These are phyloP conservation scores for Acleris laterana DNA, from an alignment of 2,888 invertebrate genomes.

Conservation along the genomic window DNA sequence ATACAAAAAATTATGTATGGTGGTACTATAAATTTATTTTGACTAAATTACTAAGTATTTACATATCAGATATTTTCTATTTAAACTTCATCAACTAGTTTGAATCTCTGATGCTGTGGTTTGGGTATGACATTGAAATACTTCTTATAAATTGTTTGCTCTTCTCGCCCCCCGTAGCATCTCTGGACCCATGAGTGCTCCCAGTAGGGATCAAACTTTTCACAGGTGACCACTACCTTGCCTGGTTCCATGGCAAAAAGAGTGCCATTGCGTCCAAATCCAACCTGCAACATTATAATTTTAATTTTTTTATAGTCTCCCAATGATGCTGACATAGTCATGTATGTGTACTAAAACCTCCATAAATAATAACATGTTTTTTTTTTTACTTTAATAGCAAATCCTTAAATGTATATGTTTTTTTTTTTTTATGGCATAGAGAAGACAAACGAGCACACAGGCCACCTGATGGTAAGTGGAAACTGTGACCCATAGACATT, in stretches of 20 bases:
- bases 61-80: constrained; percentile 31
- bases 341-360: too few relatives aligned
- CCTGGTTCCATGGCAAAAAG: constrained; percentile 92
- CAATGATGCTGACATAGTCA: too few relatives aligned
- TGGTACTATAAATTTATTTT: constrained; percentile 8
- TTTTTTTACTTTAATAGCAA: too few relatives aligned
- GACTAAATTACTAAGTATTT: constrained; percentile 22
- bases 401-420: too few relatives aligned
- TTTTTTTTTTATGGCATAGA: too few relatives aligned
- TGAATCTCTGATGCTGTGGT: constrained; percentile 91
- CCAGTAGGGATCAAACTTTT: constrained; percentile 91
- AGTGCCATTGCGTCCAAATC: constrained; percentile 90
- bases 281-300: constrained; percentile 86
- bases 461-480: too few relatives aligned
- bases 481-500: too few relatives aligned
- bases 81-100: constrained; percentile 89
- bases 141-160: constrained; percentile 90
- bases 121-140: constrained; percentile 93
- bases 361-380: too few relatives aligned
- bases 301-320: too few relatives aligned
- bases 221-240: constrained; percentile 91
- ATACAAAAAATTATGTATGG: background rate
- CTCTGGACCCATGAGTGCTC: constrained; percentile 89
- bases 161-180: constrained; percentile 86
- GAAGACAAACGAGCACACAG: too few relatives aligned